Evolutionary conservation across 2,797 vertebrate species (phyloP).

Genomic region (Melanotaenia nigrans): DNA sequence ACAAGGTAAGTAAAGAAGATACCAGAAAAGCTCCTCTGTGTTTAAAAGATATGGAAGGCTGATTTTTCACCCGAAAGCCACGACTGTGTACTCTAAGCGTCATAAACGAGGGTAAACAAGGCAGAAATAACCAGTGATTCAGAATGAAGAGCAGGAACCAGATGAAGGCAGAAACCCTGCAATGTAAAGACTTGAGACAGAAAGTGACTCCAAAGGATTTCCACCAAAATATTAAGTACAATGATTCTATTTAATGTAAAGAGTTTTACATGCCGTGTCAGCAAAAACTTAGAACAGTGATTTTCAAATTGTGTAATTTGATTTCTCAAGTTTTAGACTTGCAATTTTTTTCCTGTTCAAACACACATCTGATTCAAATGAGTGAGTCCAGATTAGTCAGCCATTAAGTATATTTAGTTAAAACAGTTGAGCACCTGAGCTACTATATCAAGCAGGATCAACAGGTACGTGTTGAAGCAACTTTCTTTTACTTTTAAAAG

Average conservation of each 20-base stretch:
- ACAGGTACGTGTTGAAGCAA: background rate
- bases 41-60: background rate
- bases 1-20: background rate
- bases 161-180: background rate
- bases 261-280: background rate
- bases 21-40: background rate
- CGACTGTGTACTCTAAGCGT: background rate
- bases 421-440: background rate
- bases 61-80: background rate
- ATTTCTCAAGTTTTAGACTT: too few relatives aligned
- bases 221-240: background rate
- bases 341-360: too few relatives aligned
- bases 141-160: background rate
- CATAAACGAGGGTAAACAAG: background rate
- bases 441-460: background rate
- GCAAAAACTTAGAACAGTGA: background rate
- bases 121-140: background rate
- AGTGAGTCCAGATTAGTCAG: background rate
- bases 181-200: background rate
- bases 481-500: background rate
- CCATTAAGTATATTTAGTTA: background rate
- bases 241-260: background rate
- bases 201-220: background rate
- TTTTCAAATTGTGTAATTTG: background rate
- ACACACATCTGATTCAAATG: too few relatives aligned